A percentile compares a stretch with the other conserved stretches of the same genome.
Evolutionary conservation across 2,113 vertebrate species (phyloP).

Genomic region (Emberiza fucata): DNA sequence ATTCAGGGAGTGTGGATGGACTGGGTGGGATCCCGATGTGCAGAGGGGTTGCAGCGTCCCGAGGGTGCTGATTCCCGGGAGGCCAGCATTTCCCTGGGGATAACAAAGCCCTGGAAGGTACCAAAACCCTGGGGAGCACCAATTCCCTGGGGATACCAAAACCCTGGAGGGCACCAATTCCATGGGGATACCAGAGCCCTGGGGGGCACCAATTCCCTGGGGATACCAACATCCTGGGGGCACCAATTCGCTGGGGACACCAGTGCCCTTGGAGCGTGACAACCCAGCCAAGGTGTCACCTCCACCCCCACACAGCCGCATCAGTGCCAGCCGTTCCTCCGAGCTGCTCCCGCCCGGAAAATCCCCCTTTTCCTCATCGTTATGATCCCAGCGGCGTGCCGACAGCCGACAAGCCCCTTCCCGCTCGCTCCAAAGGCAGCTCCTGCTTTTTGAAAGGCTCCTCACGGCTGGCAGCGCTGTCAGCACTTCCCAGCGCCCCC

Average conservation of each 20-base stretch:
- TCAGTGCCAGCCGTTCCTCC: accelerated
- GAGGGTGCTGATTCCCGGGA: neutral
- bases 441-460: neutral
- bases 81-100: neutral
- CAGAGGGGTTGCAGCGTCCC: neutral
- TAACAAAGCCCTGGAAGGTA: neutral
- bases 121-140: neutral
- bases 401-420: neutral
- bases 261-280: neutral
- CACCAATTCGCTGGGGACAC: no score
- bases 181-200: neutral
- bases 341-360: neutral
- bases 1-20: no score
- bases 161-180: neutral
- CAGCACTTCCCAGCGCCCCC: neutral
- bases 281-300: neutral
- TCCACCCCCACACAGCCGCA: neutral
- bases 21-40: no score
- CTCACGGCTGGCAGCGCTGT: neutral
- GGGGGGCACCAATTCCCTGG: neutral
- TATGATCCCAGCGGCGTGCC: accelerated
- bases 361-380: accelerated
- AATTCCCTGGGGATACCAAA: neutral
- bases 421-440: neutral
- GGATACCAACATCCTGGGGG: neutral